Conservation (phyloP, 2,113 vertebrate species). For the Lichenostomus cassidix region DNA sequence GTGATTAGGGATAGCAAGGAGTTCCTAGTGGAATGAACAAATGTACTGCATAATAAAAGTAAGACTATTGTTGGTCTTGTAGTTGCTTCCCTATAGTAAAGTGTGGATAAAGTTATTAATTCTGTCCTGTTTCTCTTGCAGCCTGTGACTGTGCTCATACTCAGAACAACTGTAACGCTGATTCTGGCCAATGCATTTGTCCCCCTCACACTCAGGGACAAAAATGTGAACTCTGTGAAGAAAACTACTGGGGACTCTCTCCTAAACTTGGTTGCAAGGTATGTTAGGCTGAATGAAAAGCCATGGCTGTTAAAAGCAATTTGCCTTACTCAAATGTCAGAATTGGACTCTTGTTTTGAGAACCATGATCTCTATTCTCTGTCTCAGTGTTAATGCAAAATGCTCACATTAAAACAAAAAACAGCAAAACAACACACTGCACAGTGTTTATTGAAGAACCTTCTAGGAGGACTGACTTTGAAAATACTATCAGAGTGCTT, state of each 20-base stretch:
- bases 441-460: background rate
- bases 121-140: constrained; percentile 48
- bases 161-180: constrained; percentile 82
- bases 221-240: constrained; percentile 82
- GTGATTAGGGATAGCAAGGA: background rate
- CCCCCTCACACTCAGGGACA: constrained; percentile 83
- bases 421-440: background rate
- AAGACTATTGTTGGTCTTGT: accelerated
- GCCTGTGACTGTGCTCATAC: constrained; percentile 90
- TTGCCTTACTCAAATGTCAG: background rate
- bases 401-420: background rate
- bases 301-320: background rate
- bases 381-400: background rate
- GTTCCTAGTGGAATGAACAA: background rate
- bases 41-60: background rate
- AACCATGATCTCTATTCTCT: background rate
- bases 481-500: background rate
- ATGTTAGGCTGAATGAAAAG: background rate
- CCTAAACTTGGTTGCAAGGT: constrained; percentile 86
- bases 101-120: background rate
- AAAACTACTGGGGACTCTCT: constrained; percentile 84
- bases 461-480: background rate
- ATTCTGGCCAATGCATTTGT: constrained; percentile 86
- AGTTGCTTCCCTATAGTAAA: background rate
- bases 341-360: background rate